A percentile compares a stretch with the other conserved stretches of the same genome.
Evolutionary conservation across 2,888 invertebrate species (phyloP).

Genomic region (Dastarcus helophoroides): DNA sequence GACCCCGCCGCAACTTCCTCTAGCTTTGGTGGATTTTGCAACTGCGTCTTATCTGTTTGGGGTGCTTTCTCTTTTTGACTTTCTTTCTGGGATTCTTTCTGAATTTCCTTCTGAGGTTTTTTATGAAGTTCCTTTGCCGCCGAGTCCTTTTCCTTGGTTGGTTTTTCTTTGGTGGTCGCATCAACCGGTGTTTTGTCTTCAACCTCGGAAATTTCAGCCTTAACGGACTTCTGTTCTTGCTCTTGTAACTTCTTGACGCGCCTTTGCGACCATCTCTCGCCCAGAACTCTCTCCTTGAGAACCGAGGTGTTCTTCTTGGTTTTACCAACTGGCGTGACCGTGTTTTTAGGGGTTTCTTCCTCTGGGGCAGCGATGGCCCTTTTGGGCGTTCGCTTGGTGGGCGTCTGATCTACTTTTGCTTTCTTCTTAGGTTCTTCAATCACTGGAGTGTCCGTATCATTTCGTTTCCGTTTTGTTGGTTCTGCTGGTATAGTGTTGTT

Average conservation of each 20-base stretch:
- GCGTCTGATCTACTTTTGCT: slow-evolving; percentile 15
- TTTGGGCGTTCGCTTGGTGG: slow-evolving; percentile 2
- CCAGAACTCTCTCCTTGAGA: slow-evolving; percentile 25
- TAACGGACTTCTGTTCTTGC: slow-evolving; percentile 16
- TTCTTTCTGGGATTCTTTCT: slow-evolving; percentile 1
- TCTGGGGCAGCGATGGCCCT: slow-evolving; percentile 6
- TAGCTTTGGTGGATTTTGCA: slow-evolving; percentile 8
- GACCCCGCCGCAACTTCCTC: no score
- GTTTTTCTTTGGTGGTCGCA: slow-evolving; percentile 9
- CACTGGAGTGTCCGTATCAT: slow-evolving; percentile 23
- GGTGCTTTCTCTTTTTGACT: slow-evolving; percentile 5
- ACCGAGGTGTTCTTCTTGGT: slow-evolving; percentile 14
- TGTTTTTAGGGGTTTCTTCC: slow-evolving; percentile 10
- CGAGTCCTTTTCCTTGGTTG: slow-evolving; percentile 12
- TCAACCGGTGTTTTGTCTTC: slow-evolving; percentile 12
- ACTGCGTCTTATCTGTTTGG: slow-evolving; percentile 6
- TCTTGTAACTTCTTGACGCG: slow-evolving; percentile 30
- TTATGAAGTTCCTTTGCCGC: slow-evolving; percentile 9
- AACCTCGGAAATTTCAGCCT: slow-evolving; percentile 12
- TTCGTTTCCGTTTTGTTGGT: slow-evolving; percentile 28
- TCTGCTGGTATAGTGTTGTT: slow-evolving; percentile 13
- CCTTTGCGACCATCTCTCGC: slow-evolving; percentile 35
- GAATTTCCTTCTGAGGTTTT: slow-evolving; percentile 9
- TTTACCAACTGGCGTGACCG: slow-evolving; percentile 9
- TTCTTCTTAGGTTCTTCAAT: slow-evolving; percentile 26